Evolutionary conservation across 2,888 invertebrate genomes (phyloP).

Genomic region (Oconnorella tubifera): DNA sequence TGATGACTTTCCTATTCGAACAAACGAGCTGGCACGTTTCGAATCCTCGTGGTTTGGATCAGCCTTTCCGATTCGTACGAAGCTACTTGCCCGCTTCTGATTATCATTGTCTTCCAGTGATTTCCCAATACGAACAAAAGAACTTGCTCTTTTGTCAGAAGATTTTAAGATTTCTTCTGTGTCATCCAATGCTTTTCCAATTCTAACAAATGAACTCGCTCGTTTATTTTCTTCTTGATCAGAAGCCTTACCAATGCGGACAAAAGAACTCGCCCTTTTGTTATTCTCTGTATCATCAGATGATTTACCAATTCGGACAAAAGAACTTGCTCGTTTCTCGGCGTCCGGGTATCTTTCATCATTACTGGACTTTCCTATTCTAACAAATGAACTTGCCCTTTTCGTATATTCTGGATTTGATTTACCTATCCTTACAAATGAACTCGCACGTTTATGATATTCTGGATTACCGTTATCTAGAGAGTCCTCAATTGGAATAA

Average conservation of each 20-base stretch:
- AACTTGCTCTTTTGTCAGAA: slow-evolving; percentile 20
- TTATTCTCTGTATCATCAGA: background rate
- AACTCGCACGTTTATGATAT: slow-evolving; percentile 6
- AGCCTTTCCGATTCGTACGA: slow-evolving; percentile 7
- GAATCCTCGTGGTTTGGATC: slow-evolving; percentile 2
- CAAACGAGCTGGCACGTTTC: slow-evolving; percentile 10
- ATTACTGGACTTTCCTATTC: slow-evolving; percentile 3
- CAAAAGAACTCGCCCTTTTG: slow-evolving; percentile 12
- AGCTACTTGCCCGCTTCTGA: slow-evolving; percentile 1
- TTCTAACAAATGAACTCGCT: slow-evolving; percentile 1
- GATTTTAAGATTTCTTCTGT: background rate
- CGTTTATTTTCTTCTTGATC: slow-evolving; percentile 1
- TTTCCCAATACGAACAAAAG: slow-evolving; percentile 26
- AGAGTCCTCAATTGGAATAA: slow-evolving; percentile 10
- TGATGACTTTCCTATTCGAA: slow-evolving; percentile 10
- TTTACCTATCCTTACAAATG: slow-evolving; percentile 5
- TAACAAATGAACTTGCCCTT: slow-evolving; percentile 1
- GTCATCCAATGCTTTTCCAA: slow-evolving; percentile 8
- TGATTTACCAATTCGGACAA: slow-evolving; percentile 14
- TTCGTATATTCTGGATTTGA: slow-evolving; percentile 1
- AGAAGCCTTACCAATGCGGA: background rate
- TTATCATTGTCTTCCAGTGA: background rate
- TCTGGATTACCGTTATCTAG: background rate
- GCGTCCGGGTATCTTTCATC: background rate
- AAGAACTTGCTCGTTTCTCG: slow-evolving; percentile 9